Evolutionary conservation across 2,113 vertebrate species (phyloP), one percentile per base, ranked within the genome.

Genomic region (Dasyornis broadbenti): DNA sequence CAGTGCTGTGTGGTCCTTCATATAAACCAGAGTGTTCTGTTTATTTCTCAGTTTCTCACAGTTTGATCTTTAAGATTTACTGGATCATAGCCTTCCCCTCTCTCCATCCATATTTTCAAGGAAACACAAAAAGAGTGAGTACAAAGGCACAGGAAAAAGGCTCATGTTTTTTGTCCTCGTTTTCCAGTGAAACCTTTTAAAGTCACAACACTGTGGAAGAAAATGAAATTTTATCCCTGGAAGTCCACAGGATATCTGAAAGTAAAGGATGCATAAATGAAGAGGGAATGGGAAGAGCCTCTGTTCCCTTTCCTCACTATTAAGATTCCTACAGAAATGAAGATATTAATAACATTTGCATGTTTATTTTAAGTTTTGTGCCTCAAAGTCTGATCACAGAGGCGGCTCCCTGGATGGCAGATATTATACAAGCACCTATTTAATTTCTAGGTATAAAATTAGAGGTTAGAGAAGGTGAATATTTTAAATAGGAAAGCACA

Each of bases 241-340:
- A 64, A 79, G 57, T 2, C 1, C 15, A 76, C 4, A 59, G 6
- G 8, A 42, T 63, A 80, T 20, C 16, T 70, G 59, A 88, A 86
- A 90, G 6, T 2, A 77, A 83, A 69, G 4, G 5, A 56, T 40
- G 13, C 0, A 1, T 60, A 80, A 60, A 56, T n/a, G 6, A 40
- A 85, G 4, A 6, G 2, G 3, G 7, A 47, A 68, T 6, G 8
- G 13, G 9, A 66, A 75, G 1, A 2, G 1, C 7, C 2, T 66
- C 27, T 77, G 15, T 35, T 27, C 5, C 16, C 42, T 59, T 66
- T 81, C 19, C 10, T 78, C 9, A 35, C 5, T 60, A 24, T 20
- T 37, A 30, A 65, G 3, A 3, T 39, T 84, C 9, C 18, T 40
- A 17, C 28, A 75, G 39, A 86, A 66, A 40, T 59, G 1, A 84